A percentile compares a stretch with the other conserved stretches of the same genome.
Evolutionary conservation across 2,113 vertebrate genomes (phyloP).

Genomic region (Thunnus thynnus): DNA sequence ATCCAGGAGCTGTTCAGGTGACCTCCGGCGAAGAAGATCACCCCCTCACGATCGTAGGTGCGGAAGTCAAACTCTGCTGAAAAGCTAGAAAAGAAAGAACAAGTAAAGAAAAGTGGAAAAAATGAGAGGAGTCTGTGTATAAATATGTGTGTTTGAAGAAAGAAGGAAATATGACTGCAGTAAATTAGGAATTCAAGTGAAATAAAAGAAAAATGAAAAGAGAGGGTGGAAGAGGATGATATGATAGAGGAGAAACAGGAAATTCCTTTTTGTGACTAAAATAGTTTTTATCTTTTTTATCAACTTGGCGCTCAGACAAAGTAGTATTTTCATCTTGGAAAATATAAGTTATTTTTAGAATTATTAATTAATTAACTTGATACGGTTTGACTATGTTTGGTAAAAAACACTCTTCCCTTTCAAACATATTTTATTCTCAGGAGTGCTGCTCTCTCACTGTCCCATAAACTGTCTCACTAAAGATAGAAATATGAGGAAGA

Average conservation of each 20-base stretch:
- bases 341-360: conserved; percentile 25
- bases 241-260: neutral
- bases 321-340: conserved; percentile 8
- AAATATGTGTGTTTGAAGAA: neutral
- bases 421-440: neutral
- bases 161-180: neutral
- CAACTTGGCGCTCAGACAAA: conserved; percentile 10
- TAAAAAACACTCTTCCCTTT: neutral
- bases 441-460: neutral
- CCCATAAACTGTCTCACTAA: neutral
- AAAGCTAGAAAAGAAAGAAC: conserved; percentile 73
- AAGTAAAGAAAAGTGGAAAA: neutral
- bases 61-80: conserved; percentile 97
- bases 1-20: conserved; percentile 94
- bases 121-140: neutral
- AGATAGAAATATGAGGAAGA: neutral
- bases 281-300: conserved; percentile 1
- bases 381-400: conserved; percentile 15
- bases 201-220: neutral
- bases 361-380: neutral
- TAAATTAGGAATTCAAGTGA: neutral
- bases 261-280: conserved; percentile 17
- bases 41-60: conserved; percentile 94
- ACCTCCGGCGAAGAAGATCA: conserved; percentile 97
- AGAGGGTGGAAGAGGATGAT: no score